Evolutionary conservation across 2,797 vertebrate species (phyloP), one percentile per base, ranked within the genome.

Genomic region (Chaetophractus vellerosus): DNA sequence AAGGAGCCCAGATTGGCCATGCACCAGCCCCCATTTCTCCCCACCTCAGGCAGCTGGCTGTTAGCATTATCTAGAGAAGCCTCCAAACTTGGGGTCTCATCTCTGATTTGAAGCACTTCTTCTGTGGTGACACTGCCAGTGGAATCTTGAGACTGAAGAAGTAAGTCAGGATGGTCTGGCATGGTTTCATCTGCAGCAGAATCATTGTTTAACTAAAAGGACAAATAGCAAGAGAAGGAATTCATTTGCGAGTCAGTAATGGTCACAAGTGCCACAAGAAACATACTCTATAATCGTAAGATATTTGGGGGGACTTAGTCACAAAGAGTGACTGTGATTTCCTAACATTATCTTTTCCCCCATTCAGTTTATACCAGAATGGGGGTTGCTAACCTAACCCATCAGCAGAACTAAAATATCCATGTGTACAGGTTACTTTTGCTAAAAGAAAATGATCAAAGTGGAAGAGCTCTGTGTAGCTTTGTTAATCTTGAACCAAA

Each of bases 41-140:
- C 99, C 99, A 99, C 99, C 99, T 99, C 99, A 99, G 99, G 99
- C 99, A 99, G 99, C 99, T 99, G 99, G 99, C 99, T 99, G 99
- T 99, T 99, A 99, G 99, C 98, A 98, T 98, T 99, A 99, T 99
- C 99, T 98, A 99, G 99, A 98, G 99, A 97, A 98, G 98, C 98
- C 98, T 99, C 99, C 99, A 99, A 98, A 98, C 98, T 97, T 95
- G 99, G 99, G 97, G 99, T 99, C 98, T 99, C 99, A 96, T 98
- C 98, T 97, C 98, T 98, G 93, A 99, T 98, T 72, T 99, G 98
- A 88, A 98, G 98, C 81, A 97, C 98, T 75, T 99, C 99, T 97
- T 99, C 99, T 0, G 98, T 98, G 82, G 99, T 98, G 96, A 98
- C 98, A 93, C 99, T 99, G 98, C 98, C 98, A 95, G 99, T 98